These are phyloP conservation scores for Lepeophtheirus nordmannii DNA, from an alignment of 2,888 invertebrate species.

Conservation along the genomic window DNA sequence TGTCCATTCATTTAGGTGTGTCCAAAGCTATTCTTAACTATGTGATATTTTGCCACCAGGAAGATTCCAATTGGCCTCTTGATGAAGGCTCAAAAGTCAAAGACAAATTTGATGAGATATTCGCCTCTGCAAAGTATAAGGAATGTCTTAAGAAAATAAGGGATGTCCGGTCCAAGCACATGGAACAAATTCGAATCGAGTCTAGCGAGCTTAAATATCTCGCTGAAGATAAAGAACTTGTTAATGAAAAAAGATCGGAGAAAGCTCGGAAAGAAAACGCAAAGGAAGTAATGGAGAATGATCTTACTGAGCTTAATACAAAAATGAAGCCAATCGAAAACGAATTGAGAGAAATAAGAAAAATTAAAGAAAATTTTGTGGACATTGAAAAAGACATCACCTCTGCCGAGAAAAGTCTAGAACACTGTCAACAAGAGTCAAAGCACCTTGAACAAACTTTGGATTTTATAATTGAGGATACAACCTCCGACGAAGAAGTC, in stretches of 20 bases:
- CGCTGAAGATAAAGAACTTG: conserved; percentile 34
- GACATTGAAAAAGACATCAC: conserved; percentile 16
- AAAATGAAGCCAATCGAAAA: conserved; percentile 20
- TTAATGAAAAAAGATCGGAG: conserved; percentile 34
- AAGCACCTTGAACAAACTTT: neutral
- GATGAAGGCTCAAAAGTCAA: conserved; percentile 85
- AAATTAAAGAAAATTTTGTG: neutral
- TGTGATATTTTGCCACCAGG: conserved; percentile 98
- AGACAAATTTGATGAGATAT: conserved; percentile 91
- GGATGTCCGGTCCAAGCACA: conserved; percentile 44
- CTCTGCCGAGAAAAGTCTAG: conserved; percentile 4
- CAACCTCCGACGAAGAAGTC: conserved; percentile 38
- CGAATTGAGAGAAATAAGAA: conserved; percentile 6
- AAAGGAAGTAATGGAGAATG: conserved; percentile 19
- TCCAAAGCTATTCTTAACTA: conserved; percentile 85
- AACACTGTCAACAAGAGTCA: conserved; percentile 30
- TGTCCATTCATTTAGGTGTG: conserved; percentile 59
- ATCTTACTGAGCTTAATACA: conserved; percentile 23
- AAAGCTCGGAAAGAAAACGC: conserved; percentile 28
- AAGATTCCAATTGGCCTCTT: conserved; percentile 87
- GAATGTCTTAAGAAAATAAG: conserved; percentile 63
- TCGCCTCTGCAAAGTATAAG: conserved; percentile 81
- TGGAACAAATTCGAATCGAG: conserved; percentile 26
- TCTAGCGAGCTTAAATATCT: conserved; percentile 33
- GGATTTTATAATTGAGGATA: neutral